Percentiles rank a stretch among this genome's conserved stretches.
Evolutionary conservation across 2,888 invertebrate species (phyloP).

Genomic region (Drepana falcataria): DNA sequence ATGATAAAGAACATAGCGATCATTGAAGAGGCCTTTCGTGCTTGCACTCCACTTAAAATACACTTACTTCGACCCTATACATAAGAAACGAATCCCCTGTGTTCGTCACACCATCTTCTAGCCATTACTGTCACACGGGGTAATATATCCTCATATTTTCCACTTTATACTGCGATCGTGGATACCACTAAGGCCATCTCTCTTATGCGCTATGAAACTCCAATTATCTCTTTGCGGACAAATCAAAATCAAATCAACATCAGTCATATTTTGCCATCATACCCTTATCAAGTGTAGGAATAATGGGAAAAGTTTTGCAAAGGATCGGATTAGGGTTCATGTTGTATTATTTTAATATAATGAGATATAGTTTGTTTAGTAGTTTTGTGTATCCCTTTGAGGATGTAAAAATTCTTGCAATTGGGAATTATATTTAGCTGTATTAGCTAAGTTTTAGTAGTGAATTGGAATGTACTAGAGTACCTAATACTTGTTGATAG

Average conservation of each 20-base stretch:
- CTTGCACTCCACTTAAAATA: neutral
- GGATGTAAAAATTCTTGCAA: too few species aligned
- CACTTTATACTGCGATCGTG: conserved; percentile 20
- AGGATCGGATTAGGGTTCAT: neutral
- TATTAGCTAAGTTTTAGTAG: too few species aligned
- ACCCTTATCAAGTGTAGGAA: conserved; percentile 65
- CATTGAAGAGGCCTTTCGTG: too few species aligned
- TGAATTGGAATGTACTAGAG: too few species aligned
- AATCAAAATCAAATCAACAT: conserved; percentile 75
- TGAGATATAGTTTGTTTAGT: neutral
- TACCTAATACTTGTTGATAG: too few species aligned
- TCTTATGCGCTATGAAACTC: conserved; percentile 60
- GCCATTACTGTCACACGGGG: conserved; percentile 41
- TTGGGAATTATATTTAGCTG: too few species aligned
- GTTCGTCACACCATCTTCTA: conserved; percentile 43
- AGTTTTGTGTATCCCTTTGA: neutral
- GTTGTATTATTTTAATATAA: neutral
- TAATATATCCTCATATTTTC: conserved; percentile 40
- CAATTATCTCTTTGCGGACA: conserved; percentile 62
- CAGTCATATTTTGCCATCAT: conserved; percentile 63
- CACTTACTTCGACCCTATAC: conserved; percentile 3
- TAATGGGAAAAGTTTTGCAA: conserved; percentile 23
- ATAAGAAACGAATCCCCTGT: conserved; percentile 16
- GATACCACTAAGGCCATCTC: conserved; percentile 30
- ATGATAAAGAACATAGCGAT: too few species aligned